Base-by-base conservation (phyloP, 2,797 vertebrate species). In the Pangasius mekongensis region DNA sequence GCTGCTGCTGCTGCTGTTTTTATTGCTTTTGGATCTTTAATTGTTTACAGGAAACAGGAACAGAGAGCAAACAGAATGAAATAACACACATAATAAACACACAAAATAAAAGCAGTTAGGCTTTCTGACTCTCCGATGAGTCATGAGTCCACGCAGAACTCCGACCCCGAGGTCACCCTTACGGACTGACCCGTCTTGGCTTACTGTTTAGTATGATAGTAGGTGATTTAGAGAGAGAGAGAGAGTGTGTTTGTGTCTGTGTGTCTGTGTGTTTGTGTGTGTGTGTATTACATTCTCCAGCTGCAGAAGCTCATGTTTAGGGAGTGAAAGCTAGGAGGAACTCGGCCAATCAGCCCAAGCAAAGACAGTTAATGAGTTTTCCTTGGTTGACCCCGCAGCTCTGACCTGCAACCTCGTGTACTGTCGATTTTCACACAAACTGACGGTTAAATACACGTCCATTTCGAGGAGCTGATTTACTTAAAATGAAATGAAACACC, bases 21-120 rank as follows among this genome's bases (percentile, higher is more conserved):
- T 90, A 52, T 76, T 87, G 67, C 74, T 87, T 87, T 87, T 85
- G 83, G 83, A 85, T 71, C 27, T 60, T 47, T 8, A 81, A 52
- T 74, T 88, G 88, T 90, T 91, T 90, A 90, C 87, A 88, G 87
- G 81, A 88, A 90, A 91, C 88, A 85, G 76, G 77, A 88, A 81
- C 52, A 76, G 83, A 86, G 49, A 77, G 30, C 56, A 14, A 18
- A 14, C 54, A 83, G 54, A 67, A 36, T 49, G 47, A 74, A 73
- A 69, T 73, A 67, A 84, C 39, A 66, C 69, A 67, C 20, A 18
- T 33, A 67, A 67, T 67, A 67, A 84, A 84, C 27, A 83, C 16
- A 18, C 16, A 54, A 78, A 36, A 81, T 81, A 62, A 82, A 82
- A 62, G 36, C 80, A 67, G 9, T 33, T 30, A 52, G 43, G 24